Conservation (phyloP, 2,888 invertebrate genomes). For the Seladonia tumulorum region DNA sequence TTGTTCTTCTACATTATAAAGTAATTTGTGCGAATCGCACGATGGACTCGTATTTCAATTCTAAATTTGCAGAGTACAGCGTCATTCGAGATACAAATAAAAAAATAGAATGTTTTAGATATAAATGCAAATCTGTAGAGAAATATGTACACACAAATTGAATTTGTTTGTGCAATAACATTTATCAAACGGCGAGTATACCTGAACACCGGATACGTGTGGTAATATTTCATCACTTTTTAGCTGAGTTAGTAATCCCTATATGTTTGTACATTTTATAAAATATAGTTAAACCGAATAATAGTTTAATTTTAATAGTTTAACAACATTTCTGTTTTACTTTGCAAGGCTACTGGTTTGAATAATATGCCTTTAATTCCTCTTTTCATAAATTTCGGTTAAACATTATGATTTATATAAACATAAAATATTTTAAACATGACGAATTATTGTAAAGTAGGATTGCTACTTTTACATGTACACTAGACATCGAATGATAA, state of each 20-base stretch:
- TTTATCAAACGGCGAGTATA: too few relatives aligned
- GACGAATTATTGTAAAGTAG: neutral
- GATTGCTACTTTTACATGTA: neutral
- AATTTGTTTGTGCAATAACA: too few relatives aligned
- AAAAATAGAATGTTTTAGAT: too few relatives aligned
- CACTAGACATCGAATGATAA: neutral
- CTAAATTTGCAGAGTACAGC: neutral
- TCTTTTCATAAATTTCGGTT: neutral
- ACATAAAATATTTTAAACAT: neutral
- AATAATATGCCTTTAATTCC: neutral
- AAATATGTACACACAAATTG: too few relatives aligned
- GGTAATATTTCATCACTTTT: neutral
- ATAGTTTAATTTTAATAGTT: neutral
- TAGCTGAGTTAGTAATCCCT: neutral
- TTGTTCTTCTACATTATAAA: too few relatives aligned
- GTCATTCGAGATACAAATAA: too few relatives aligned
- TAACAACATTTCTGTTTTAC: neutral
- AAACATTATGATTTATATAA: neutral
- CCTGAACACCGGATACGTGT: too few relatives aligned
- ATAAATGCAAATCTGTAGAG: too few relatives aligned
- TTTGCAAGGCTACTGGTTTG: too few relatives aligned
- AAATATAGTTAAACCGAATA: neutral
- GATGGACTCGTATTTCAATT: neutral
- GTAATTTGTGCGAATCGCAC: neutral
- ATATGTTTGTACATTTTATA: neutral